Base-by-base conservation (phyloP, 2,888 invertebrate genomes). In the Pediacus dermestoides region DNA sequence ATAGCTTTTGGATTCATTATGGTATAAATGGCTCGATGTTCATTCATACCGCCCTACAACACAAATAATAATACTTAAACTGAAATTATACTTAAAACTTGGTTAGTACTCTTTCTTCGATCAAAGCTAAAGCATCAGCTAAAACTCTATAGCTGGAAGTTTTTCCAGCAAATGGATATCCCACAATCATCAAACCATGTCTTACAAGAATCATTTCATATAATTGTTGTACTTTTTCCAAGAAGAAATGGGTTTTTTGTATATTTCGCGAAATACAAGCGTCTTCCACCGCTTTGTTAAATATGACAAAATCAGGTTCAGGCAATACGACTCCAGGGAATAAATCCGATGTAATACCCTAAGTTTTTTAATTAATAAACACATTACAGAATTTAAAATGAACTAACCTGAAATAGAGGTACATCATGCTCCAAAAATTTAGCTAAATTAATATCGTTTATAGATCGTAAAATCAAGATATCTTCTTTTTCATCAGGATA, bases 151-250 rank as follows among this genome's bases (percentile, higher is more conserved):
- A 94, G 4, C 85, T 81, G 36, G 82, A 81, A 0, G 93, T 90
- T 70, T 95, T 95, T 3, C 93, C 92, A n/a, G 91, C 86, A 68
- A 92, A 91, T 0, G 95, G 92, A 22, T 80, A 68, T 1, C 95
- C 95, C 0, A 94, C 92, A 59, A 95, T 76, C 93, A 95, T 94
- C 53, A 95, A 80, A 0, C 94, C 94, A 67, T 94, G 94, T 12
- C 94, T 75, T 1, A 94, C 93, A 15, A 91, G 79, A 72, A 95
- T 92, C 92, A 94, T 94, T 70, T 95, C 94, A 64, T 88, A 94
- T 4, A 94, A 76, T 72, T 94, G 85, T 40, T 87, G 82, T n/a
- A 87, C 76, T 70, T 88, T 94, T 67, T 92, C 89, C 54, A 92
- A 70, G 63, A 95, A 93, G 71, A 88, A 85, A 0, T 80, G 77